These are phyloP conservation scores for Acrocera orbiculus DNA, from an alignment of 2,888 invertebrate genomes.

Conservation along the genomic window DNA sequence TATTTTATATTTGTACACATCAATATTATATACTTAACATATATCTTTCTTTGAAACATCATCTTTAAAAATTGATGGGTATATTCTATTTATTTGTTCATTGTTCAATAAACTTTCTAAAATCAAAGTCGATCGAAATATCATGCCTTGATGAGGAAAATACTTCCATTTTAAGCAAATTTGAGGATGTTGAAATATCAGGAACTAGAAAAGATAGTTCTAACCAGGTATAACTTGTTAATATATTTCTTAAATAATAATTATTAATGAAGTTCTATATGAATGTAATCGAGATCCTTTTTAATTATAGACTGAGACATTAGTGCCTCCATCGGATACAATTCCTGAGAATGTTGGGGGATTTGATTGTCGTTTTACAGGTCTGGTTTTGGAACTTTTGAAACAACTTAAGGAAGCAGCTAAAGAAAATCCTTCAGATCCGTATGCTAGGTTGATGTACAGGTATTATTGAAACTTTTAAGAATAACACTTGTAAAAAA, in stretches of 20 bases:
- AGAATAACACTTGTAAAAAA: no score
- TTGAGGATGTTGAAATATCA: constrained; percentile 23
- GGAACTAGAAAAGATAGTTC: no score
- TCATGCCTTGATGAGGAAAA: constrained; percentile 24
- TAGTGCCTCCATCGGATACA: constrained; percentile 24
- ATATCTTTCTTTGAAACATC: neutral
- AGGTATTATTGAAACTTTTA: constrained; percentile 11
- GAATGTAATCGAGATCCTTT: no score
- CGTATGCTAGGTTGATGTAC: constrained; percentile 29
- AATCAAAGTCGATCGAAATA: no score
- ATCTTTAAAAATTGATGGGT: neutral
- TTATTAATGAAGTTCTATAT: no score
- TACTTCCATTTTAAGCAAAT: constrained; percentile 30
- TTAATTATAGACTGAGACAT: constrained; percentile 21
- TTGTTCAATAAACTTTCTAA: neutral
- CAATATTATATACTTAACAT: neutral
- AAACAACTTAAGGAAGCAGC: constrained; percentile 28
- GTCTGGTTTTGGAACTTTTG: constrained; percentile 24
- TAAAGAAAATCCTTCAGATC: constrained; percentile 26
- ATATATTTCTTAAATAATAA: no score
- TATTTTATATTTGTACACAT: neutral
- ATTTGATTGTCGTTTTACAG: constrained; percentile 29
- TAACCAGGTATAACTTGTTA: no score
- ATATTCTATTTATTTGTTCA: neutral
- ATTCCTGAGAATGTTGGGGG: constrained; percentile 27